phyloP scores from a whole-genome alignment of 1,140 invertebrate genomes.

The Cepaea nemoralis region DNA sequence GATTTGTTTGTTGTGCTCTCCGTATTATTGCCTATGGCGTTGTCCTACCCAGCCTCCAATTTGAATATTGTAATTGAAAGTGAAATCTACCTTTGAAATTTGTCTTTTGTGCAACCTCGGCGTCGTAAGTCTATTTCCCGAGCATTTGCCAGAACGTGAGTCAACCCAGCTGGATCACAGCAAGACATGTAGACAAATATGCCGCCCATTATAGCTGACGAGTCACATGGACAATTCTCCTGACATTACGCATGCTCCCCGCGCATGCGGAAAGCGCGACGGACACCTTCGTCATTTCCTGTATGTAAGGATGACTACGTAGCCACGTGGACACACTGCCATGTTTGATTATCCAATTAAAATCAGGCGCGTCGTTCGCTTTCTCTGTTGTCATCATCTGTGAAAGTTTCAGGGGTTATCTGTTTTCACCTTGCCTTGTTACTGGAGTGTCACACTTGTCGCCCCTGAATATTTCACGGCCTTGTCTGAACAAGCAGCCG shows the following conservation, averaged over 20 bases:
- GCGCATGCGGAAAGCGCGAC: constrained; percentile 9
- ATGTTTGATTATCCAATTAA: constrained; percentile 38
- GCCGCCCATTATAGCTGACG: not conserved
- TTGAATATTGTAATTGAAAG: too few relatives aligned
- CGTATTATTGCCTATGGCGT: too few relatives aligned
- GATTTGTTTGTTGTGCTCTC: too few relatives aligned
- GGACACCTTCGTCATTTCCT: not conserved
- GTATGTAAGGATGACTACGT: constrained; percentile 22
- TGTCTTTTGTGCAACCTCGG: too few relatives aligned
- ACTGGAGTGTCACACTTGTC: not conserved
- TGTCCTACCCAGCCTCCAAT: too few relatives aligned
- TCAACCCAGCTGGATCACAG: not conserved
- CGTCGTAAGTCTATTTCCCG: too few relatives aligned
- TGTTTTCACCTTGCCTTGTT: not conserved
- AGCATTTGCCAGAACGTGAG: too few relatives aligned
- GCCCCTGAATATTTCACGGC: not conserved
- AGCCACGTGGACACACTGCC: constrained; percentile 22
- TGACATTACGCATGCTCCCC: not conserved
- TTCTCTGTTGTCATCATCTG: constrained; percentile 3
- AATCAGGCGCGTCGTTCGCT: not conserved
- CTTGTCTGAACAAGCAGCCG: not conserved
- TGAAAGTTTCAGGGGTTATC: not conserved
- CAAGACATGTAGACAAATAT: not conserved
- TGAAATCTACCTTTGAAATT: too few relatives aligned
- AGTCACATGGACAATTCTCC: not conserved